Base-by-base conservation (phyloP, 2,888 invertebrate genomes). In the Diaphora mendica region DNA sequence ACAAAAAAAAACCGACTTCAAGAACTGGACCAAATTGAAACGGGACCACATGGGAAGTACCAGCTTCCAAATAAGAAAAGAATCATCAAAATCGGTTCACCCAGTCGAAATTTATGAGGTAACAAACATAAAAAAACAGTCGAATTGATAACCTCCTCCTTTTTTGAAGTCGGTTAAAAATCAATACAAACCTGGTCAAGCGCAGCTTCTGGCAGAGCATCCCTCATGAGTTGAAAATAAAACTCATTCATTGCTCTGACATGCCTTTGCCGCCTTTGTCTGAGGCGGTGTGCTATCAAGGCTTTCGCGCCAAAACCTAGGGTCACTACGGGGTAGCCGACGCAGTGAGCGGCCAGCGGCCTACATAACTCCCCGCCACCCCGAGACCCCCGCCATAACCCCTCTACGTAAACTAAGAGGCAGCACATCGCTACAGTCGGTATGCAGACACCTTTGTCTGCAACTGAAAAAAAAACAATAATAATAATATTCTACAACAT, bases 331-430 rank as follows among this genome's bases (percentile, higher is more conserved):
- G 99, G 99, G 96, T 99, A 99, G 75, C 95, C 96, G 93, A 96
- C 98, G 97, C 99, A 99, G 95, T 99, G 99, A 83, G 99, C 99
- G 86, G 99, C 99, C 95, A 99, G 99, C 84, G 99, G 99, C 92
- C 99, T 96, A 96, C 98, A 99, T 86, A 99, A 97, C 95, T 98
- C 99, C 90, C 98, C 96, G 91, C 98, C 85, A 35, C 78, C 86
- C 20, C 84, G 79, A 9, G 86, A 98, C 91, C 98, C 97, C 90
- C 99, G 97, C 87, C 99, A 97, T 83, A 98, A 97, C 82, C 98
- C 98, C 96, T 99, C 99, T 90, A 99, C 97, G 96, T 99, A 99
- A 90, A 99, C 98, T 96, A 99, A 98, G 88, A 98, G 96, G 94
- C 98, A 97, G 98, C 99, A 99, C 87, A 99, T 96, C 88, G 98